A percentile compares a stretch with the other conserved stretches of the same genome.
These are phyloP conservation scores for Bemisia tabaci DNA, from an alignment of 1,140 invertebrate species.

Conservation along the genomic window DNA sequence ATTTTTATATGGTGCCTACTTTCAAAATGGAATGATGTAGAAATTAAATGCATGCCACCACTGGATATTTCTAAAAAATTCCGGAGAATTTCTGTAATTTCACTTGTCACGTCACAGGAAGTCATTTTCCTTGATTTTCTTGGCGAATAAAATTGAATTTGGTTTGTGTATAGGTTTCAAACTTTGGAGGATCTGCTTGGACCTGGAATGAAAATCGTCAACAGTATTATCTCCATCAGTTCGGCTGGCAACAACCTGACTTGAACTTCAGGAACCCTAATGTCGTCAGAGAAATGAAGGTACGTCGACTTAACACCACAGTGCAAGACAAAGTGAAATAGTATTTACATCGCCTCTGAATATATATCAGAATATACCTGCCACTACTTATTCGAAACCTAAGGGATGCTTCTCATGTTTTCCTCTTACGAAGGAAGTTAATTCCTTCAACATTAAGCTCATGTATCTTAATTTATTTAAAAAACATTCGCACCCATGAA, in stretches of 20 bases:
- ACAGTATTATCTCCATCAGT: slow-evolving; percentile 62
- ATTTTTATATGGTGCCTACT: background rate
- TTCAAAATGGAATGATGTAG: background rate
- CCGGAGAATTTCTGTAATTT: too few species aligned
- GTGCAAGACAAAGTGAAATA: too few species aligned
- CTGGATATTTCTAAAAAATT: background rate
- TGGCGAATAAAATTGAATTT: background rate
- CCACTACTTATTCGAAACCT: too few species aligned
- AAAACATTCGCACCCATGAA: too few species aligned
- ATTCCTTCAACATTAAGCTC: too few species aligned
- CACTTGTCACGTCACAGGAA: too few species aligned
- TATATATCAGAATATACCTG: too few species aligned
- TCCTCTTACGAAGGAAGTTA: too few species aligned
- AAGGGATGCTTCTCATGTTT: too few species aligned
- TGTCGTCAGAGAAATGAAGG: slow-evolving; percentile 9
- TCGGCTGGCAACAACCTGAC: slow-evolving; percentile 52
- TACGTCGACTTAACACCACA: slow-evolving; percentile 5
- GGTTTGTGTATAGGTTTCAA: slow-evolving; percentile 42
- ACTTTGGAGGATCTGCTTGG: slow-evolving; percentile 57
- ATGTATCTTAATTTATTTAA: too few species aligned
- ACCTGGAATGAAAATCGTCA: slow-evolving; percentile 44
- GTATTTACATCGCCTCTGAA: too few species aligned
- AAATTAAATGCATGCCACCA: background rate
- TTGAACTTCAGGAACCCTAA: slow-evolving; percentile 38
- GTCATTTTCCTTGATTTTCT: slow-evolving; percentile 3